Conservation (phyloP, 2,797 vertebrate species). For the Taeniopygia guttata region DNA sequence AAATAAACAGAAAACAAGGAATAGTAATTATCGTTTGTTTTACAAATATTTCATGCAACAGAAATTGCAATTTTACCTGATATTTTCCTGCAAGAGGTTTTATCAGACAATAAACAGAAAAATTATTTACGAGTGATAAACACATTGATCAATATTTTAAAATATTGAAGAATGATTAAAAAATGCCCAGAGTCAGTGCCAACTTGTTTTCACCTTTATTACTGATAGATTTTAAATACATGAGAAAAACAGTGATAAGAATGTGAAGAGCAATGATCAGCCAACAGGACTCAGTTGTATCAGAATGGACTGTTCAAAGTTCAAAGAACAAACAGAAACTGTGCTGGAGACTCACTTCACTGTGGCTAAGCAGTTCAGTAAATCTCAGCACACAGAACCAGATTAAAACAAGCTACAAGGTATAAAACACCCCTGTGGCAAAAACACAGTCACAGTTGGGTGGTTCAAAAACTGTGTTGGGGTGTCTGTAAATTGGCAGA, state of each 20-base stretch:
- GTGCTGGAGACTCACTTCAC: neutral
- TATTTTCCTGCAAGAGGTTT: neutral
- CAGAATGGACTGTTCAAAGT: constrained; percentile 10
- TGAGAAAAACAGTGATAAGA: neutral
- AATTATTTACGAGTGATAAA: neutral
- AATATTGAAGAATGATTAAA: neutral
- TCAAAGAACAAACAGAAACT: constrained; percentile 15
- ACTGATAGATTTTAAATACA: neutral
- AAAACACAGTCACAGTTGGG: neutral
- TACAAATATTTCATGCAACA: neutral
- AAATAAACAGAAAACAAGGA: neutral
- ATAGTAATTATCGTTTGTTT: neutral
- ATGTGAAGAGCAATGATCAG: neutral
- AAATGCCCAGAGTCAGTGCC: neutral
- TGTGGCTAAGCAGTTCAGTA: neutral
- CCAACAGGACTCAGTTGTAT: neutral
- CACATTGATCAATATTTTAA: neutral
- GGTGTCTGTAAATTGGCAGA: neutral
- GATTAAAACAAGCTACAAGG: neutral
- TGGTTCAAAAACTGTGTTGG: neutral
- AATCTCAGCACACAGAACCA: neutral
- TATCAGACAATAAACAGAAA: neutral
- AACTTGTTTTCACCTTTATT: neutral
- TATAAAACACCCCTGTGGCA: neutral
- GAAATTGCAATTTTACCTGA: neutral